Evolutionary conservation across 2,113 vertebrate genomes (phyloP).

Genomic region (Egretta garzetta): DNA sequence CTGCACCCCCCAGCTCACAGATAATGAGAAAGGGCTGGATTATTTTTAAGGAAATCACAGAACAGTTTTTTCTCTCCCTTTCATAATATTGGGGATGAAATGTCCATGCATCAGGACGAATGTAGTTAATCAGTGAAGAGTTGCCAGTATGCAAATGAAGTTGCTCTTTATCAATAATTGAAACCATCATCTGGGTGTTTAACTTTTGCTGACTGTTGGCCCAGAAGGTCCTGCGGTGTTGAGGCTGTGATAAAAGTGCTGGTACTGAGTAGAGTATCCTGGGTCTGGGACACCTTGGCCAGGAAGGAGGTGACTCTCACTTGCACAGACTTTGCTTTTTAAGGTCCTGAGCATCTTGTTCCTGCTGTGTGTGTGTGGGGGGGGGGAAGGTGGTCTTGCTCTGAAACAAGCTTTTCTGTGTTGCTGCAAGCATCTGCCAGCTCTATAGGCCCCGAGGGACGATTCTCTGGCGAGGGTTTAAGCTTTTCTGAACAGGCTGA

Average conservation of each 20-base stretch:
- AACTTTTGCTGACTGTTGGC: not conserved
- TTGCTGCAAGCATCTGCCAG: not conserved
- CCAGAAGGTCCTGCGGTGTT: not conserved
- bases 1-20: not conserved
- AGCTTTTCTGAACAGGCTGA: not conserved
- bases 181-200: not conserved
- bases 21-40: not conserved
- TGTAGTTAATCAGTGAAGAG: not conserved
- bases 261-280: rapidly evolving
- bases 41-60: not conserved
- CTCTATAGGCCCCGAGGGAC: not conserved
- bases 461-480: not conserved
- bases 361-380: rapidly evolving
- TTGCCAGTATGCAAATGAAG: not conserved
- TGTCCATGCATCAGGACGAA: not conserved
- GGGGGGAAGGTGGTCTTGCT: not conserved
- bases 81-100: not conserved
- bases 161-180: not conserved
- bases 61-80: not conserved
- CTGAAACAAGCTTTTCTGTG: not conserved
- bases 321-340: not conserved
- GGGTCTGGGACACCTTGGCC: rapidly evolving
- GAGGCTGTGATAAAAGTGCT: not conserved
- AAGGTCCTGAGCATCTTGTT: not conserved
- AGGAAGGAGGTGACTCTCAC: not conserved